Conservation (phyloP, 2,888 invertebrate species). For the Onchidella celtica region DNA sequence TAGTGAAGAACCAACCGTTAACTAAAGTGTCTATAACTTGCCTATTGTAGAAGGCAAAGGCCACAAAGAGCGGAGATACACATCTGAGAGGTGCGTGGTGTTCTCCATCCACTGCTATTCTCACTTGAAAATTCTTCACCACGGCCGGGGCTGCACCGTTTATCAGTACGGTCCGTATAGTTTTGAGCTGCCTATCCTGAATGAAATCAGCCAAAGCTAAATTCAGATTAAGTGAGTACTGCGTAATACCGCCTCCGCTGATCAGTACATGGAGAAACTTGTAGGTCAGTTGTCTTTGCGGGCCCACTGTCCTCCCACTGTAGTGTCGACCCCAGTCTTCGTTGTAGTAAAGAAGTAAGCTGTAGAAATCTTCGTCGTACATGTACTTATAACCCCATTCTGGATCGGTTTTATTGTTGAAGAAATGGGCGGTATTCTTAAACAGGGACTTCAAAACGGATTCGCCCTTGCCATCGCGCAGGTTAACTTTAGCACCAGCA, state of each 20-base stretch:
- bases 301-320: no score
- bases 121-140: background rate
- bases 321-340: no score
- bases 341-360: background rate
- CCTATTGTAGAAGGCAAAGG: background rate
- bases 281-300: background rate
- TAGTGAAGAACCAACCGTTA: background rate
- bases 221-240: background rate
- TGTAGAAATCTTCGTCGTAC: background rate
- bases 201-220: background rate
- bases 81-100: background rate
- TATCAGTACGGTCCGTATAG: background rate
- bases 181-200: background rate
- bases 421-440: background rate
- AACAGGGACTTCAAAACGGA: background rate
- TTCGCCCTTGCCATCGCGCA: background rate
- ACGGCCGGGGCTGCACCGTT: background rate
- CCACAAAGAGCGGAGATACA: background rate
- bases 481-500: background rate
- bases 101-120: background rate
- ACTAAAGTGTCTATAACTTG: background rate
- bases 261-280: background rate
- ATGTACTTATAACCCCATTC: no score
- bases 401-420: background rate
- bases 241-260: background rate